Evolutionary conservation across 2,888 invertebrate species (phyloP).

Genomic region (Brachypterus glaber): DNA sequence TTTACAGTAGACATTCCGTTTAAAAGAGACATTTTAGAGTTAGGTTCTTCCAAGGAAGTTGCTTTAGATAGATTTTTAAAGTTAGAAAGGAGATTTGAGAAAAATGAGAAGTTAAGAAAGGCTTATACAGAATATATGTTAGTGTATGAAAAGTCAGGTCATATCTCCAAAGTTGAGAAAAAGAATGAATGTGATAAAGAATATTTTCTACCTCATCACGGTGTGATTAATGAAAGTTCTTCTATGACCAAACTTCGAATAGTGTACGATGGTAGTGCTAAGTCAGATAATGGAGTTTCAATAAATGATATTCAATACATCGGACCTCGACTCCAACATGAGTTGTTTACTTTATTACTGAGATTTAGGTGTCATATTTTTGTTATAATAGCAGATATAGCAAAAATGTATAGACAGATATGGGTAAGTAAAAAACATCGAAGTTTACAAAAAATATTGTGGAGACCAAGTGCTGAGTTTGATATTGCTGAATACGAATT

Average conservation of each 20-base stretch:
- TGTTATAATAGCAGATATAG: conserved; percentile 17
- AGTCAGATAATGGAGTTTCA: background rate
- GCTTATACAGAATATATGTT: no score
- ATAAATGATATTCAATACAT: background rate
- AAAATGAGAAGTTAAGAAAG: no score
- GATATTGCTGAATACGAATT: conserved; percentile 14
- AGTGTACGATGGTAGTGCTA: background rate
- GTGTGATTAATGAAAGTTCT: background rate
- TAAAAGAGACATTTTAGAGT: no score
- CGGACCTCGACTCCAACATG: background rate
- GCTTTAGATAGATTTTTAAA: no score
- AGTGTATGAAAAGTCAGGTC: no score
- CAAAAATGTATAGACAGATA: conserved; percentile 21
- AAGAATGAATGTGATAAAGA: no score
- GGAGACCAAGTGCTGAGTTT: conserved; percentile 8
- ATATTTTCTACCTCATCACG: background rate
- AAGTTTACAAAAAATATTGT: conserved; percentile 11
- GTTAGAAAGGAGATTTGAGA: no score
- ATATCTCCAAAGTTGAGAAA: no score
- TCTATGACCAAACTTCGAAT: background rate
- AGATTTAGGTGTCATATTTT: conserved; percentile 14
- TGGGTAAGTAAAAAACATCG: conserved; percentile 8
- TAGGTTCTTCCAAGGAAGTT: no score
- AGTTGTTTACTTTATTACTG: conserved; percentile 14
- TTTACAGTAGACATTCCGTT: no score